Base-by-base conservation (phyloP, 1,140 invertebrate genomes). In the Calephelis virginiensis region DNA sequence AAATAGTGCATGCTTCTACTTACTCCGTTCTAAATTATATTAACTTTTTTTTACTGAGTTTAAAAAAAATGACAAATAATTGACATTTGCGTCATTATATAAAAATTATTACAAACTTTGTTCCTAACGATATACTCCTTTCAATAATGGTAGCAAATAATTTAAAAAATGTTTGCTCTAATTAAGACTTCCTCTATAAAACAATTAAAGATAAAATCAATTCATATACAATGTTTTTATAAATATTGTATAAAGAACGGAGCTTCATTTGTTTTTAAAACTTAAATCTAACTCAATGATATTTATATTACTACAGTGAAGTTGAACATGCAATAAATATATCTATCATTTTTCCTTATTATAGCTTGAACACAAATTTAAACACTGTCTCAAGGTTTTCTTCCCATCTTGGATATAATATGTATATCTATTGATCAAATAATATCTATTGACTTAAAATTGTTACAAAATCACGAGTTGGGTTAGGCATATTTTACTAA, bases 281-380 rank as follows among this genome's bases (percentile, higher is more conserved):
- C 6, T 49, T 14, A 49, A 49, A 49, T n/a, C 48, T 49, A 49
- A 49, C 8, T 8, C 5, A 49, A 49, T 13, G 14, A 8, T 49
- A 49, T 43, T 8, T n/a, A 48, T 48, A 3, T n/a, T n/a, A 49
- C 48, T 49, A 49, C n/a, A 13, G 7, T 14, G 12, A 49, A 49
- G 48, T 49, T 48, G 11, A 48, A n/a, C 13, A 49, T 49, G 48
- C 48, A 49, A 49, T 49, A 49, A 49, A 49, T 13, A 49, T 49
- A 6, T 8, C 12, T 49, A 49, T 49, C n/a, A 13, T 49, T 49
- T 49, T 49, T 50, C 13, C 13, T 7, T 8, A 50, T 50, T 13
- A 14, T 49, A 50, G 14, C 14, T 50, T 50, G 48, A 50, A 17
- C 48, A 50, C 48, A 50, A 50, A 48, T 13, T 48, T n/a, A 48